Conservation (phyloP, 2,888 invertebrate genomes). For the Bellardia pandia region DNA sequence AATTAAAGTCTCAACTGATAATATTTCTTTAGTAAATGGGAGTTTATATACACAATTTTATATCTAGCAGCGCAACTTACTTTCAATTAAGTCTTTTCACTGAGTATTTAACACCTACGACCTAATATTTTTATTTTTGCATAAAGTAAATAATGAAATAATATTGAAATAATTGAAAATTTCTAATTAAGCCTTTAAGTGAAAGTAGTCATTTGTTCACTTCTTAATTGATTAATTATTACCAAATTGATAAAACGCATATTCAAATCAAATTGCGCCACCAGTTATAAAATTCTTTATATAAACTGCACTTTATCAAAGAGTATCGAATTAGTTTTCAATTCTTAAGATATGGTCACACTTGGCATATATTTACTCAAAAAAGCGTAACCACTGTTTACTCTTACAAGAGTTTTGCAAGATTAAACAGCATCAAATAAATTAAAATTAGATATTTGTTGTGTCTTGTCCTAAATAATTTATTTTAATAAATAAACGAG, state of each 20-base stretch:
- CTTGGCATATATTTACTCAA: too few species aligned
- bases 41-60: neutral
- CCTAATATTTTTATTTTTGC: too few species aligned
- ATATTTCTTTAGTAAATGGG: neutral
- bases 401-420: too few species aligned
- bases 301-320: neutral
- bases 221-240: constrained; percentile 21
- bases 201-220: neutral
- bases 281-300: neutral
- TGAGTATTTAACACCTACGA: too few species aligned
- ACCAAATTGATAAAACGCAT: constrained; percentile 1
- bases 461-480: too few species aligned
- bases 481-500: too few species aligned
- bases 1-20: neutral
- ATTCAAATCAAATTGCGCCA: neutral
- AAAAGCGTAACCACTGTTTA: too few species aligned
- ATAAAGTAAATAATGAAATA: neutral
- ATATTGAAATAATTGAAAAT: neutral
- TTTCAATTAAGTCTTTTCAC: neutral
- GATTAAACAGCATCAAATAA: too few species aligned
- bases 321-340: neutral
- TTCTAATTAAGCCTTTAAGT: constrained; percentile 21
- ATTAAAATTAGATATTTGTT: too few species aligned
- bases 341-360: neutral
- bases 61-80: neutral